These are phyloP conservation scores for Cyclopterus lumpus DNA, from an alignment of 2,797 vertebrate genomes.

Conservation along the genomic window DNA sequence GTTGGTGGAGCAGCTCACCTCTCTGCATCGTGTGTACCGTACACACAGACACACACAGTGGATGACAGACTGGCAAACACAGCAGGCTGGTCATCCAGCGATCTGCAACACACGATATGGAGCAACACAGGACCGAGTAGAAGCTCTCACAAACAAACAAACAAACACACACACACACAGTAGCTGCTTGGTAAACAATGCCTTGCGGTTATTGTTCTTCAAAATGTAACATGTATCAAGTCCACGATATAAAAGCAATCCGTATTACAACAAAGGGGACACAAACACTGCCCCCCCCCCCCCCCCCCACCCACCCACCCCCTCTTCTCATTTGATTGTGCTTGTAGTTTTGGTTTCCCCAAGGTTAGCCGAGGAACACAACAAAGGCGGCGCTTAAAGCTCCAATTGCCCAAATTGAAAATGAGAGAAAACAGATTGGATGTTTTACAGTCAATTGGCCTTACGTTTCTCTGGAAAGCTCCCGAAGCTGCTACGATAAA, in stretches of 20 bases:
- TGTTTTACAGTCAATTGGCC: slow-evolving; percentile 28
- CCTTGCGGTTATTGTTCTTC: slow-evolving; percentile 32
- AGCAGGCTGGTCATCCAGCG: slow-evolving; percentile 47
- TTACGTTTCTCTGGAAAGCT: background rate
- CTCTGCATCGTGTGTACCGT: slow-evolving; percentile 30
- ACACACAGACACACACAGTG: slow-evolving; percentile 49
- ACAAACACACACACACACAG: slow-evolving; percentile 18
- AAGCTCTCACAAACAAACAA: background rate
- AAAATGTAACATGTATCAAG: slow-evolving; percentile 39
- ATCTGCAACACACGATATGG: slow-evolving; percentile 46
- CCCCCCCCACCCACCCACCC: no score
- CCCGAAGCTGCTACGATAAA: slow-evolving; percentile 12
- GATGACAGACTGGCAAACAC: slow-evolving; percentile 63
- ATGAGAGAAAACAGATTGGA: slow-evolving; percentile 35
- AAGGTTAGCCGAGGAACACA: slow-evolving; percentile 2
- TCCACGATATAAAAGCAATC: slow-evolving; percentile 34
- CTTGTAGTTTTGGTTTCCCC: slow-evolving; percentile 22
- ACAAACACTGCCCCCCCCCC: background rate
- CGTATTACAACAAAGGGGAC: slow-evolving; percentile 26
- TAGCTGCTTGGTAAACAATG: slow-evolving; percentile 43
- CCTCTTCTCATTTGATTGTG: slow-evolving; percentile 4
- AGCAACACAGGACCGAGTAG: slow-evolving; percentile 46
- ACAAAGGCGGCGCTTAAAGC: background rate
- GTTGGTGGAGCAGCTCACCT: slow-evolving; percentile 10
- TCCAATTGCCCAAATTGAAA: slow-evolving; percentile 29